Base-by-base conservation (phyloP, 1,140 invertebrate species). In the Aphelinus atriplicis region DNA sequence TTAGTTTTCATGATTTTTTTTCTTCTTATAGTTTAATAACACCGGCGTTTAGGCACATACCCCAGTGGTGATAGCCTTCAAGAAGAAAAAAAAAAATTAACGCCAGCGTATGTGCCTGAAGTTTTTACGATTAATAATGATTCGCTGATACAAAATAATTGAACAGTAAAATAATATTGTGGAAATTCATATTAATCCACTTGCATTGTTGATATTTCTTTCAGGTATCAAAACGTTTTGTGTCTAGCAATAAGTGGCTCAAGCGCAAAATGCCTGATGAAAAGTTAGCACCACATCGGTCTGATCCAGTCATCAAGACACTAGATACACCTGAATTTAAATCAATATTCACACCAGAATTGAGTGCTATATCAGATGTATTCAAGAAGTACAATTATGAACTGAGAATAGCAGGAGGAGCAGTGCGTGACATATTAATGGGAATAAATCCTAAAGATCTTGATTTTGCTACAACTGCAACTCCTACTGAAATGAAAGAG, bases 381-480 rank as follows among this genome's bases (percentile, higher is more conserved):
- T 99, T 98, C 84, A 90, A 93, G 58, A 94, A 94, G 81, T 90
- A 97, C 85, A 90, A 94, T 57, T 94, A 94, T 90, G 95, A 97
- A 88, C 87, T 99, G 68, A 88, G 97, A 77, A 93, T 99, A 73
- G 97, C 97, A 61, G 98, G 98, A 67, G 98, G 98, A 26, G 96
- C 97, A 48, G 98, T 96, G 3, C 91, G 98, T 71, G 98, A 99
- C 90, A 88, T 99, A n/a, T 82, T 99, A n/a, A 92, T 95, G 90
- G 92, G 92, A 3, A 92, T 92, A 66, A 85, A 88, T 58, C 98
- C 98, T 2, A 93, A 93, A 82, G 98, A 99, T 89, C 87, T 99
- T 51, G 98, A 99, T 87, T 99, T 99, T 90, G 98, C 98, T 2
- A 98, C 98, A 6, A 95, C 94, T 55, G 98, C 98, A 3, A 99